Base-by-base conservation (phyloP, 2,113 vertebrate genomes). In the Aegypius monachus region DNA sequence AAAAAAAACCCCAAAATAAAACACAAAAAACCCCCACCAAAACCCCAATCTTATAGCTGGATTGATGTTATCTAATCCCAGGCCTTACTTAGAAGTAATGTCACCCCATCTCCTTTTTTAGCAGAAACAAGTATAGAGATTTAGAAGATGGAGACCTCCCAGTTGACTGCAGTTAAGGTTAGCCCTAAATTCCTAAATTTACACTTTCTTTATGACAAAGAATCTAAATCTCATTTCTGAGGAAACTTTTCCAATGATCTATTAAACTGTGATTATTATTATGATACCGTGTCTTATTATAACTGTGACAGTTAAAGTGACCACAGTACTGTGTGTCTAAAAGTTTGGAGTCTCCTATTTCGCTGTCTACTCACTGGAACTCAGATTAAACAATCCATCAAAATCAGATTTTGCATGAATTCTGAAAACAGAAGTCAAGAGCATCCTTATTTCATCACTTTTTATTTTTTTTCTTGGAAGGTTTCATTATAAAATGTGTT, bases 21-120 rank as follows among this genome's bases (percentile, higher is more conserved):
- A 11, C 27, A 10, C 4, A 7, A 42, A 16, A 15, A 10, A 9
- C 0, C 0, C 0, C 13, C 5, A 48, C 1, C 16, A 61, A 42
- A 66, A 16, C 8, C 11, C 11, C 7, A 48, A 8, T 38, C n/a
- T 68, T 32, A 45, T 66, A 77, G 34, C 27, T 59, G 3, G 22
- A 59, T 6, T 56, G 17, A 38, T 18, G 43, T 67, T 23, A 55
- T 59, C 11, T 38, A 77, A 77, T 31, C 73, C 26, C 14, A 87
- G 21, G 11, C 9, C 10, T 71, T 66, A 43, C 9, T 42, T 58
- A 34, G 65, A 74, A 58, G 11, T 22, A 34, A 42, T n/a, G 29
- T 17, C 6, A 75, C 6, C 20, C 9, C 6, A 55, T 19, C 10
- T 25, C 4, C 8, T 17, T 43, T 74, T 72, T 45, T 8, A 81